Base-by-base conservation (phyloP, 2,113 vertebrate genomes). In the Caretta caretta region DNA sequence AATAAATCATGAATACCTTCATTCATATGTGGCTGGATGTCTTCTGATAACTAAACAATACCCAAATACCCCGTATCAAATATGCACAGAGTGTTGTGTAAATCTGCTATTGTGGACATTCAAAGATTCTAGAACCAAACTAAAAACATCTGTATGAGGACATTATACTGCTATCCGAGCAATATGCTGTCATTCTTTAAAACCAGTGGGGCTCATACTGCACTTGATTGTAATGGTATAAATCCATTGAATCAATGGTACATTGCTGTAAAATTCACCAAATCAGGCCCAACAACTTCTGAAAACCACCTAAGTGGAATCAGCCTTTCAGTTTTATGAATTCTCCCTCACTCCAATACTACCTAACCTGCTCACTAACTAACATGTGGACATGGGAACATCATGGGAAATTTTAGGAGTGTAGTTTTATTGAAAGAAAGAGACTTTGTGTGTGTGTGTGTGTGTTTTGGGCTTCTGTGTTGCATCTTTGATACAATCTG, bases 101-200 rank as follows among this genome's bases (percentile, higher is more conserved):
- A 96, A 92, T 49, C 6, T 94, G 92, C 83, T 85, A 89, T 89
- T 96, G 94, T 93, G 31, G n/a, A 69, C 93, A 89, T 9, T 83
- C 38, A 80, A 72, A 94, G 0, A 78, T 38, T 90, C 19, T 59
- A 49, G 2, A 65, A n/a, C 19, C 83, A 20, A 65, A 29, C 24
- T 84, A 13, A 89, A 76, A 62, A 1, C 49, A 1, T 2, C 31
- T 38, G 17, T 27, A 80, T 17, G 57, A n/a, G 78, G 59, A 93
- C 84, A 8, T 76, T 83, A 76, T 1, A 75, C 79, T 25, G 2
- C 29, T 92, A 38, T 25, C 80, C 86, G 80, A 86, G 17, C 87
- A 93, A 89, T 38, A n/a, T 90, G 56, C 3, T 2, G 0, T 4
- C 50, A 16, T 25, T 7, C 62, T 89, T 88, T 72, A 54, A 42